phyloP scores from a whole-genome alignment of 1,140 invertebrate species.

The Agrypnia vestita region DNA sequence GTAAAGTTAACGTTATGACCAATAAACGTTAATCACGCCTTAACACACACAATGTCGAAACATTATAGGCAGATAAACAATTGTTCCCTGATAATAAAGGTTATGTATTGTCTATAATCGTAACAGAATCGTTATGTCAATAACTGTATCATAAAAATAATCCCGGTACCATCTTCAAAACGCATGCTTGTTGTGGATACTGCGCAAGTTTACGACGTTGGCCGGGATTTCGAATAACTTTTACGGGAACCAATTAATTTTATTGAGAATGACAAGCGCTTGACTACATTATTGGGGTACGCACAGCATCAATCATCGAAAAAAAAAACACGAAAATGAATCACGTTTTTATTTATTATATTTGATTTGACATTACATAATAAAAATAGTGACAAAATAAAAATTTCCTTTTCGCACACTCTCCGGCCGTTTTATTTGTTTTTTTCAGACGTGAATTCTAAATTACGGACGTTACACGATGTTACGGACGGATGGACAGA shows the following conservation, averaged over 20 bases:
- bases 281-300: too few species aligned
- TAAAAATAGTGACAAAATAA: too few species aligned
- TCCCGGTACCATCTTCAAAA: conserved; percentile 3
- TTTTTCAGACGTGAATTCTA: too few species aligned
- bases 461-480: too few species aligned
- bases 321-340: too few species aligned
- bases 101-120: conserved; percentile 39
- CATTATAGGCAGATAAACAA: conserved; percentile 53
- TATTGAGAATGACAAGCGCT: too few species aligned
- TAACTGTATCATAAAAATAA: conserved; percentile 39
- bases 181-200: not conserved
- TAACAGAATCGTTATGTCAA: conserved; percentile 29
- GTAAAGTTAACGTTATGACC: conserved; percentile 59
- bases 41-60: conserved; percentile 44
- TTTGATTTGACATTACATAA: too few species aligned
- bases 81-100: conserved; percentile 50
- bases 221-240: not conserved
- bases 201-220: conserved; percentile 5
- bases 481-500: too few species aligned
- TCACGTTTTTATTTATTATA: too few species aligned
- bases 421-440: too few species aligned
- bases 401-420: too few species aligned
- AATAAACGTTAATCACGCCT: conserved; percentile 60
- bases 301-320: too few species aligned
- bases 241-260: not conserved